Base-by-base conservation (phyloP, 2,797 vertebrate genomes). In the Acropternis orthonyx region DNA sequence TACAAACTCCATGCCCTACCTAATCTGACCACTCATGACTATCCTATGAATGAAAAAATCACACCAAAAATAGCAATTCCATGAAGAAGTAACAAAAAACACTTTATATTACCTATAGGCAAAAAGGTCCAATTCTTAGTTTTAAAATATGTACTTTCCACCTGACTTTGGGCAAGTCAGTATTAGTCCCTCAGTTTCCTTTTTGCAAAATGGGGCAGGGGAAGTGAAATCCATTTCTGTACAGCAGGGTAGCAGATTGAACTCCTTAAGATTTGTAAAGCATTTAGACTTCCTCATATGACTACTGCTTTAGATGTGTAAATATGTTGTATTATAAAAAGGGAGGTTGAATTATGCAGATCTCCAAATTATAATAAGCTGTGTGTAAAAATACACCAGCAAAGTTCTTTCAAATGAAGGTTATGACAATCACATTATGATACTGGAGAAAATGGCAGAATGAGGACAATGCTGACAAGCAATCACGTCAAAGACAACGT, bases 301-400 rank as follows among this genome's bases (percentile, higher is more conserved):
- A 85, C 39, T 91, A 56, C 59, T 59, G 61, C 72, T 91, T 80
- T 67, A 91, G 56, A 89, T 65, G 72, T 80, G 85, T 88, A 95
- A 95, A 83, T 85, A 95, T 5, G 28, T 15, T 87, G 55, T 67
- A 95, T 95, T 85, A 94, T 37, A 55, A 89, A 93, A 92, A 85
- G 36, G 10, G 8, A 82, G 74, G 71, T 73, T 92, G 75, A 91
- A 82, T 73, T 79, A 91, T 41, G 55, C 77, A 93, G 56, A 71
- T 88, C 61, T 94, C 61, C 41, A 85, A 95, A 94, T 67, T 85
- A 52, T 69, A 88, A 84, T 62, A 68, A 66, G 30, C 26, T 94
- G 69, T 17, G 39, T 52, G 56, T 37, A 92, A 95, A 95, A 93
- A 89, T 74, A 85, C 11, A 74, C 19, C 77, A 85, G 32, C 26